phyloP scores from a whole-genome alignment of 2,113 vertebrate genomes.

The cattle (Bos taurus) region DNA sequence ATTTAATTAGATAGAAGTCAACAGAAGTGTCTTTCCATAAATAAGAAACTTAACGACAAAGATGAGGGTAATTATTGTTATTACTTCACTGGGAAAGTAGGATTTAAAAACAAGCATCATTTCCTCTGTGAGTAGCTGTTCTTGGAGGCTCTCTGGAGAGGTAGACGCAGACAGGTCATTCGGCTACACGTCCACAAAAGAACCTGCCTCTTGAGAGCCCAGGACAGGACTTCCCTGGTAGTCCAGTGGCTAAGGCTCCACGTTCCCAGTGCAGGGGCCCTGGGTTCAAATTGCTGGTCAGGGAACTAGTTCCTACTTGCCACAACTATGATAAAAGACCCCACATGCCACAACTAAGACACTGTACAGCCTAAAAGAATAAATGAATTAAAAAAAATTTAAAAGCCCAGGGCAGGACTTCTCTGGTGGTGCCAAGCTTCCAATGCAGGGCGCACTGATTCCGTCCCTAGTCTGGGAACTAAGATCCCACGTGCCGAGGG shows the following conservation, averaged over 20 bases:
- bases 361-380: neutral
- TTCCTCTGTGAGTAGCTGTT: too few relatives aligned
- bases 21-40: neutral
- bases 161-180: neutral
- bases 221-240: neutral
- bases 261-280: neutral
- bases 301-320: neutral
- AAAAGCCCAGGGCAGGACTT: neutral
- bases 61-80: neutral
- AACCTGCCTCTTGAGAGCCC: neutral
- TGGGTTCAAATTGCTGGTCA: neutral
- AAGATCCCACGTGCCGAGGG: neutral
- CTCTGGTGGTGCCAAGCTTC: neutral
- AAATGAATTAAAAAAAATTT: neutral
- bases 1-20: neutral
- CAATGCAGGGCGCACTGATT: neutral
- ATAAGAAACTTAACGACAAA: neutral
- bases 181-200: neutral
- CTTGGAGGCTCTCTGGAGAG: neutral
- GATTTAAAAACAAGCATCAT: neutral
- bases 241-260: neutral
- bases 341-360: neutral
- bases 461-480: neutral
- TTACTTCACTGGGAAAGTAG: neutral
- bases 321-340: neutral